Base-by-base conservation (phyloP, 1,140 invertebrate species). In the Drosophila arawakana region DNA sequence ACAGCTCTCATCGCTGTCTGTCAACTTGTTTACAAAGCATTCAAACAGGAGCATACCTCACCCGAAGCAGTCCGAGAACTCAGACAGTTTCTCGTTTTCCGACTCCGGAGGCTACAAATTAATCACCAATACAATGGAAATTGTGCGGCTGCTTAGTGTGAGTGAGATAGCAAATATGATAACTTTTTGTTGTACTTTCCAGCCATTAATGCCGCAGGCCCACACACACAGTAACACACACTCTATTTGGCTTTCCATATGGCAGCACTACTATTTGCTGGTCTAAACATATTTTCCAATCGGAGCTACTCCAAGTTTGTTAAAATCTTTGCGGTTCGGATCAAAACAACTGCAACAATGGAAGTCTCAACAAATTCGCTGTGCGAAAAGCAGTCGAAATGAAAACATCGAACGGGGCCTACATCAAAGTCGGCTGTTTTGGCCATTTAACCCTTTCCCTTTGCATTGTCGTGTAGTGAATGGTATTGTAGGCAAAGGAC, bases 21-120 rank as follows among this genome's bases (percentile, higher is more conserved):
- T 86, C 84, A 86, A 86, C 76, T 83, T 89, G 80, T 86, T 86
- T 86, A 86, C 84, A 89, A 86, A 77, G 80, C 68, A 76, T 76
- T 75, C 57, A 63, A 62, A 43, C 54, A 54, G 57, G 21, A 68
- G 55, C 49, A 59, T n/a, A 11, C 37, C 49, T 34, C 37, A 54
- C 11, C 47, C 60, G 3, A 18, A 37, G 30, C 50, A 34, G 1
- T 13, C 47, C 49, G 43, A 37, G 30, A 43, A 34, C 7, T 7
- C 47, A 58, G 59, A 41, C 52, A 7, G 13, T 58, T 18, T 37
- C 61, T 52, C 34, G 39, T 54, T 39, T 47, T 37, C 54, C 13
- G 37, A 59, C 76, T 54, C 83, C 84, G 72, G 66, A 70, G 84
- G 83, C 83, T 69, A 89, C 59, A 83, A 89, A 86, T 89, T 86